These are phyloP conservation scores for Phalanger gymnotis DNA, from an alignment of 2,797 vertebrate genomes.

Conservation along the genomic window DNA sequence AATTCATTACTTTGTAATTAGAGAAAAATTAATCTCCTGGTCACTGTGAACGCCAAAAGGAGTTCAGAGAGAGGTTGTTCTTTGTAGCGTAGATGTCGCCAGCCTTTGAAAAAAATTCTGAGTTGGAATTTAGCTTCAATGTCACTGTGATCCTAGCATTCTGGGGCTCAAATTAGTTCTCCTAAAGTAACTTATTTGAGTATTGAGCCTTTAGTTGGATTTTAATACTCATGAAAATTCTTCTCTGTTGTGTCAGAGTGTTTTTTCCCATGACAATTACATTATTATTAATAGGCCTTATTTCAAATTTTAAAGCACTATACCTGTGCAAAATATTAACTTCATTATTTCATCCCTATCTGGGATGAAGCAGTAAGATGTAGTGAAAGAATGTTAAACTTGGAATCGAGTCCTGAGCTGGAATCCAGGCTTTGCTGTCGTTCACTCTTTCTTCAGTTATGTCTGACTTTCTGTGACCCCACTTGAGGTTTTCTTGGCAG, in stretches of 20 bases:
- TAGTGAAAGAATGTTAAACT: neutral
- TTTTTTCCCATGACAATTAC: neutral
- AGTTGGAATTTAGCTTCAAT: neutral
- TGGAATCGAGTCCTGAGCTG: neutral
- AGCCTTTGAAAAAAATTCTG: neutral
- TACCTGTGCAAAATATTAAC: neutral
- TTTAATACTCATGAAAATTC: neutral
- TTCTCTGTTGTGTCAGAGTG: neutral
- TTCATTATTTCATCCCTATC: neutral
- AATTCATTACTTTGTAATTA: slow-evolving; percentile 3
- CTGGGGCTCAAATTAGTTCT: neutral
- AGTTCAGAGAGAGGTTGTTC: neutral
- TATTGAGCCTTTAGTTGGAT: neutral
- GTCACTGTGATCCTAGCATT: neutral
- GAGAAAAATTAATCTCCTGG: neutral
- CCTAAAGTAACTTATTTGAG: neutral
- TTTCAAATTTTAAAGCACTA: neutral
- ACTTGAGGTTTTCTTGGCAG: neutral
- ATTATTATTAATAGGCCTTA: neutral
- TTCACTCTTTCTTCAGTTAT: neutral
- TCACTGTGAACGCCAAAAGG: neutral
- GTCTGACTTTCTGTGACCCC: neutral
- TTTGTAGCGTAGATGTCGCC: neutral
- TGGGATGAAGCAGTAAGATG: neutral
- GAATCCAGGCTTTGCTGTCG: neutral